phyloP scores from a whole-genome alignment of 2,888 invertebrate genomes.

The Metallyticus violacea region DNA sequence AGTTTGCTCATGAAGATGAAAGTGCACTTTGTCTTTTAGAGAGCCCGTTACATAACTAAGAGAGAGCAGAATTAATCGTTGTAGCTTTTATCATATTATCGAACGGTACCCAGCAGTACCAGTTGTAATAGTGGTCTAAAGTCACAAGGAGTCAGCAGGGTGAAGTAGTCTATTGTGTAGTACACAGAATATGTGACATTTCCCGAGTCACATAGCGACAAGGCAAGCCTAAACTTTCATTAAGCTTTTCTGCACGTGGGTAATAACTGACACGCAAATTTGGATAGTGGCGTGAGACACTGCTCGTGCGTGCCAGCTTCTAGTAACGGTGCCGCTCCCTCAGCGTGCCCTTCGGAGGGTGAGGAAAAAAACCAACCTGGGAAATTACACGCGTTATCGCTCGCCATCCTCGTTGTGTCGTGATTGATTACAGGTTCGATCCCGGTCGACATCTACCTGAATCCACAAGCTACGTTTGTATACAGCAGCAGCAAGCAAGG shows the following conservation, averaged over 20 bases:
- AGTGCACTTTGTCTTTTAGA: too few relatives aligned
- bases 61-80: too few relatives aligned
- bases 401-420: neutral
- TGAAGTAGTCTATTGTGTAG: too few relatives aligned
- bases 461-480: too few relatives aligned
- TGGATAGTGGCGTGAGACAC: neutral
- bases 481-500: too few relatives aligned
- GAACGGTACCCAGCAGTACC: too few relatives aligned
- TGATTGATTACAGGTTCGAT: neutral
- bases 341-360: neutral
- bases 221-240: neutral
- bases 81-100: too few relatives aligned
- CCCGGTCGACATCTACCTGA: neutral
- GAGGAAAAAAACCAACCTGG: neutral
- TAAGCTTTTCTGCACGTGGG: conserved; percentile 1
- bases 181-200: too few relatives aligned
- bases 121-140: too few relatives aligned
- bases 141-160: too few relatives aligned
- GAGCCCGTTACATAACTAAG: too few relatives aligned
- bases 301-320: neutral
- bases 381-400: neutral
- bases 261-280: conserved; percentile 13
- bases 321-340: neutral
- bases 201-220: neutral
- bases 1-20: too few relatives aligned